Base-by-base conservation (phyloP, 2,888 invertebrate genomes). In the Sympetrum striolatum region DNA sequence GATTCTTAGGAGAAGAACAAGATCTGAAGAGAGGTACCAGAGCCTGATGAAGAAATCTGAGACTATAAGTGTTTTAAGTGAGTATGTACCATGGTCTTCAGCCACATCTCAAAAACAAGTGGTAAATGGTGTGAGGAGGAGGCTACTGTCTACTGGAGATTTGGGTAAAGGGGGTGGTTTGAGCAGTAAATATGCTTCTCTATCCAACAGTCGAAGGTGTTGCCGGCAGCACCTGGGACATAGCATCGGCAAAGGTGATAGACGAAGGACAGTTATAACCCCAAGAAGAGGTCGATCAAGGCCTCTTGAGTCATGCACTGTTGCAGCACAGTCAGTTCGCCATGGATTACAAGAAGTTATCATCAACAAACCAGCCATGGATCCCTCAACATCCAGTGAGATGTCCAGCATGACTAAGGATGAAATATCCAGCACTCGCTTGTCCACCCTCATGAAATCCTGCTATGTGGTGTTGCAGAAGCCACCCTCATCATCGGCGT, bases 251-350 rank as follows among this genome's bases (percentile, higher is more conserved):
- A 86, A 86, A 18, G 60, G 22, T 35, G 86, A 86, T n/a, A 60
- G 86, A 37, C 86, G 86, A 1, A 86, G 86, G 37, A 37, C 86
- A 37, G 60, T 86, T 53, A 86, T 86, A 64, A 86, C 86, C 60
- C 86, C 86, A 31, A 86, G 86, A 37, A 58, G 86, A n/a, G 86
- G 86, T n/a, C 60, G 86, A 22, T 86, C 86, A 37, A 48, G 60
- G n/a, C 86, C 86, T 2, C 58, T 86, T 35, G 86, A 60, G 18
- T 60, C 86, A 37, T 86, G 86, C 39, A 37, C 86, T 3, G 73
- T 73, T 25, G 15, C 73, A 73, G 73, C 73, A 31, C 25, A 31
- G 73, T 22, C 86, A 48, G 60, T 37, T 37, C 82, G 31, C 53
- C 37, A 37, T 60, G 60, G 60, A 22, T n/a, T 86, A 35, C 37